These are phyloP conservation scores for Bostrychus sinensis DNA, from an alignment of 2,113 vertebrate genomes.

Conservation along the genomic window DNA sequence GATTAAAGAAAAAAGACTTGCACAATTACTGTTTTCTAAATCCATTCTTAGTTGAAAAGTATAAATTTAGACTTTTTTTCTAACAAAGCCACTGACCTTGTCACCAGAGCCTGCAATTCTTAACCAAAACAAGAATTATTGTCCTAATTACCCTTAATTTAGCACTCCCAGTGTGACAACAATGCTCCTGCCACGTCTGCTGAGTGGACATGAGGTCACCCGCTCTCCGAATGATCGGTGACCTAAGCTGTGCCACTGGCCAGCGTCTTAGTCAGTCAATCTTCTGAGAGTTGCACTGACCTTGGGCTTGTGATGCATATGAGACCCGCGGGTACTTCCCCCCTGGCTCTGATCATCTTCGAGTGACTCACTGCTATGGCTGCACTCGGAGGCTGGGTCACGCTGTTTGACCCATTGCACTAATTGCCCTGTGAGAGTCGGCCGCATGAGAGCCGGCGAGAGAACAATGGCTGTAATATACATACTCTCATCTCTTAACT, in stretches of 20 bases:
- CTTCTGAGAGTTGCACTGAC: slow-evolving; percentile 32
- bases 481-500: slow-evolving; percentile 39
- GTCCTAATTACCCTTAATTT: slow-evolving; percentile 42
- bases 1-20: too few relatives aligned
- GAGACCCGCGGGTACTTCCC: slow-evolving; percentile 45
- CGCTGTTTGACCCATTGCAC: slow-evolving; percentile 50
- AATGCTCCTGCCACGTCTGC: slow-evolving; percentile 36
- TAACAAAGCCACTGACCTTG: slow-evolving; percentile 11
- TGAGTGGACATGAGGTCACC: slow-evolving; percentile 59
- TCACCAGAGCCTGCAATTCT: neutral
- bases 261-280: slow-evolving; percentile 58
- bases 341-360: slow-evolving; percentile 45
- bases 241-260: slow-evolving; percentile 50
- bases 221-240: slow-evolving; percentile 41
- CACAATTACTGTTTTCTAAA: too few relatives aligned
- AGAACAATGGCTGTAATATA: slow-evolving; percentile 42
- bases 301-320: slow-evolving; percentile 61
- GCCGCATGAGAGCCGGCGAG: slow-evolving; percentile 20
- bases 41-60: neutral
- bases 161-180: slow-evolving; percentile 9
- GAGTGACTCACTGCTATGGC: slow-evolving; percentile 62
- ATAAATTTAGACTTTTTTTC: neutral
- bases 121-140: slow-evolving; percentile 15
- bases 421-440: slow-evolving; percentile 55
- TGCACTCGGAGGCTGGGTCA: slow-evolving; percentile 46